phyloP scores from a whole-genome alignment of 2,113 vertebrate genomes.

The Oenanthe melanoleuca region DNA sequence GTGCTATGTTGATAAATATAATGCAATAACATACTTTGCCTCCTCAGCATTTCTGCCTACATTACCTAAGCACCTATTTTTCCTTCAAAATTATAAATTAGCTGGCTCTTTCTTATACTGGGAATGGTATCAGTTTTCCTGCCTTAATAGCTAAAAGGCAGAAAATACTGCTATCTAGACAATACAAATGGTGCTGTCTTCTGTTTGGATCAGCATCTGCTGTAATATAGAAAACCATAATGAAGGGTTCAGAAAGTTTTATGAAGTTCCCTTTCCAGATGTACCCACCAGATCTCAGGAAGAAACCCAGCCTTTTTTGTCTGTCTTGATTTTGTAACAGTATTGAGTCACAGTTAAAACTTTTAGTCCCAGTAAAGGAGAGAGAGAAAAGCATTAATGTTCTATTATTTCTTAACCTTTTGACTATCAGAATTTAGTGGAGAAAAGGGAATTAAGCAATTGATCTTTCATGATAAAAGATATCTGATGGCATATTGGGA shows the following conservation, averaged over 20 bases:
- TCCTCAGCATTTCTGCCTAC: neutral
- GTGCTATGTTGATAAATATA: neutral
- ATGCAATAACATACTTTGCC: neutral
- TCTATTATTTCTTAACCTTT: neutral
- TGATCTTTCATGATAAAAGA: neutral
- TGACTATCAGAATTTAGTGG: neutral
- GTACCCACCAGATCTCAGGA: neutral
- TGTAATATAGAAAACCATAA: neutral
- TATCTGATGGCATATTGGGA: neutral
- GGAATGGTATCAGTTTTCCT: neutral
- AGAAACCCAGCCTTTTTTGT: neutral
- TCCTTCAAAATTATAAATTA: neutral
- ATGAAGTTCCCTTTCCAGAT: neutral
- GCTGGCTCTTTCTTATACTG: neutral
- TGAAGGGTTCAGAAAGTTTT: neutral
- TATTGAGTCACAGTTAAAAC: neutral
- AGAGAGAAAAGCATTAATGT: neutral
- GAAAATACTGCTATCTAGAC: neutral
- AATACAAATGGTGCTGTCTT: neutral
- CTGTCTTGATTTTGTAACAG: neutral
- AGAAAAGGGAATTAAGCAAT: neutral
- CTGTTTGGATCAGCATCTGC: neutral
- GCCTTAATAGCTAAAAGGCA: neutral
- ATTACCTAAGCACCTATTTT: neutral
- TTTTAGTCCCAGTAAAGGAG: neutral